phyloP scores from a whole-genome alignment of 2,113 vertebrate species.

The Chaetura pelagica region DNA sequence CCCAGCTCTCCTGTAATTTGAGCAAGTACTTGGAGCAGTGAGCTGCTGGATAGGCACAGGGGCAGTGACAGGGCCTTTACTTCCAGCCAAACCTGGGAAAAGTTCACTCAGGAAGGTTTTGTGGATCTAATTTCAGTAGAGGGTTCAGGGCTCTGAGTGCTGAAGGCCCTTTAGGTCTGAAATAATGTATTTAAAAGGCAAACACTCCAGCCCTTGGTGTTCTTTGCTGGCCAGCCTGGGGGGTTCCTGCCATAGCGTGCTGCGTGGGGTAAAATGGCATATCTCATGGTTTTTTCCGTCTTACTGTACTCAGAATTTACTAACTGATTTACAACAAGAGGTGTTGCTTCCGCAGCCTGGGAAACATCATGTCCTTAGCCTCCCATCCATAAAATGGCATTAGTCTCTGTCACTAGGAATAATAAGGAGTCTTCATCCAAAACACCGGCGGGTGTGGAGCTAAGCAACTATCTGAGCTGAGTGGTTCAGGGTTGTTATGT shows the following conservation, averaged over 20 bases:
- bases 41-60: background rate
- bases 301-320: background rate
- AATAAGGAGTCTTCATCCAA: background rate
- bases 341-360: background rate
- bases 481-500: background rate
- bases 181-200: background rate
- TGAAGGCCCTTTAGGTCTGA: background rate
- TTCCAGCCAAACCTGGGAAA: background rate
- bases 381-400: background rate
- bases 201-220: background rate
- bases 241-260: background rate
- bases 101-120: background rate
- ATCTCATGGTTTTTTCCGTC: background rate
- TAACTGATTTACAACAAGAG: background rate
- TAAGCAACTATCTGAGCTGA: background rate
- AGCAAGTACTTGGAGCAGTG: background rate
- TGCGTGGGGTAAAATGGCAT: background rate
- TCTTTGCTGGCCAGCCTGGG: background rate
- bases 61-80: background rate
- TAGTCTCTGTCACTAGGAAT: background rate
- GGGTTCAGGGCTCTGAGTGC: background rate
- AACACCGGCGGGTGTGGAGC: background rate
- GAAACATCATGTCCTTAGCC: background rate
- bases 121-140: background rate
- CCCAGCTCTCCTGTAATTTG: background rate